Base-by-base conservation (phyloP, 2,888 invertebrate genomes). In the Melolontha melolontha region DNA sequence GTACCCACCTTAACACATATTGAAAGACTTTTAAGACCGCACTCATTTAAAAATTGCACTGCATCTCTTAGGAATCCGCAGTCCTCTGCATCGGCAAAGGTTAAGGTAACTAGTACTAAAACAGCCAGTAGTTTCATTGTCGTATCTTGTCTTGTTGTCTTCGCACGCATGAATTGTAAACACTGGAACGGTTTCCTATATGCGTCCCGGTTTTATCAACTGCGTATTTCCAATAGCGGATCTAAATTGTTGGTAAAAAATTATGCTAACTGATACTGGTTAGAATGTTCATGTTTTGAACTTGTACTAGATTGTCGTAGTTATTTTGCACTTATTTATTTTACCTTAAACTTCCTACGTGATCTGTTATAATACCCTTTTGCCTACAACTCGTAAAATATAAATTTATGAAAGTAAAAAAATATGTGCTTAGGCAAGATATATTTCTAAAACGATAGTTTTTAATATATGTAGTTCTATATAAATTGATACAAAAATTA, bases 1-100 rank as follows among this genome's bases (percentile, higher is more conserved):
- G 34, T 50, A 72, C 84, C 85, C 85, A 92, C 92, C 89, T 92
- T 92, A 77, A 92, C 86, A 85, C 92, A 92, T 76, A 90, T 80
- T 71, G 88, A 84, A 82, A 92, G 86, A 75, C 90, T 89, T 77
- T 87, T 89, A 75, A 87, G 85, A 59, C 89, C 89, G 82, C 92
- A 92, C 78, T 90, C 90, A 84, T 90, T 88, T 71, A 92, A 85
- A 81, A 92, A 89, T 79, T 86, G 87, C 68, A 91, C 84, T 8
- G 91, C 91, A 47, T 87, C 87, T 74, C 88, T 88, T 79, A 91
- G 81, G 52, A 86, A 79, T 42, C 86, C 88, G 71, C 89, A 86
- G 66, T 87, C 87, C 0, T 85, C 84, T 2, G 80, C 79, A 51
- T 81, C 84, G 57, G 84, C 80, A 42, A 84, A 84, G 74, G 84